Percentiles rank a stretch among this genome's conserved stretches.
phyloP scores from a whole-genome alignment of 1,140 invertebrate species.

The Drosophila athabasca region DNA sequence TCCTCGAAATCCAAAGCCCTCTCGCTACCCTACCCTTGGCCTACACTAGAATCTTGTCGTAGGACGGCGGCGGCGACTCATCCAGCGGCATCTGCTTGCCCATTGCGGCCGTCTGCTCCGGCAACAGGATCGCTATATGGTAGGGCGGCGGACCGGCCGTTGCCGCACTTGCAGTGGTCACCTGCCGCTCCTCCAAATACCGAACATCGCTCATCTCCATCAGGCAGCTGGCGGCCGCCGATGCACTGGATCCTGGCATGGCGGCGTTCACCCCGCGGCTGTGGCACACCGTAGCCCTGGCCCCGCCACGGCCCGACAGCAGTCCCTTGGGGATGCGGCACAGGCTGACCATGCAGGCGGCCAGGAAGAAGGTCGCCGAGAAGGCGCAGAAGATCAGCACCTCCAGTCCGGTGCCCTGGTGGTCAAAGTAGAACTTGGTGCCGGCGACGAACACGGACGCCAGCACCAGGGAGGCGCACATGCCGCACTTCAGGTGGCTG shows the following conservation, averaged over 20 bases:
- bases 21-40: conserved; percentile 10
- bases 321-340: conserved; percentile 83
- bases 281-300: conserved; percentile 53
- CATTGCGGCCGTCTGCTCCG: conserved; percentile 80
- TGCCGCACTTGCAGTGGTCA: conserved; percentile 39
- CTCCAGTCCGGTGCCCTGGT: conserved; percentile 87
- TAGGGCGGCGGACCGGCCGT: conserved; percentile 85
- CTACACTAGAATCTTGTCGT: conserved; percentile 85
- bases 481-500: conserved; percentile 86
- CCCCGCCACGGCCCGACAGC: conserved; percentile 45
- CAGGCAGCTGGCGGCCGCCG: conserved; percentile 40
- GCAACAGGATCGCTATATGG: conserved; percentile 86
- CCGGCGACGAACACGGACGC: conserved; percentile 87
- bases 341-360: conserved; percentile 86
- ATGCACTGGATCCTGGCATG: background rate
- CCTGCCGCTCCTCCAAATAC: conserved; percentile 56
- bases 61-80: conserved; percentile 86
- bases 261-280: conserved; percentile 43
- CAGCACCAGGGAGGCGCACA: conserved; percentile 88
- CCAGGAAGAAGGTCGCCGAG: conserved; percentile 86
- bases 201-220: conserved; percentile 58
- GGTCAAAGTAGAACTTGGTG: conserved; percentile 88
- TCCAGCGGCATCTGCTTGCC: conserved; percentile 78
- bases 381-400: conserved; percentile 87
- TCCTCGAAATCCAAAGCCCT: conserved; percentile 12